Evolutionary conservation across 1,140 invertebrate genomes (phyloP).

Genomic region (Cydia pomonella): DNA sequence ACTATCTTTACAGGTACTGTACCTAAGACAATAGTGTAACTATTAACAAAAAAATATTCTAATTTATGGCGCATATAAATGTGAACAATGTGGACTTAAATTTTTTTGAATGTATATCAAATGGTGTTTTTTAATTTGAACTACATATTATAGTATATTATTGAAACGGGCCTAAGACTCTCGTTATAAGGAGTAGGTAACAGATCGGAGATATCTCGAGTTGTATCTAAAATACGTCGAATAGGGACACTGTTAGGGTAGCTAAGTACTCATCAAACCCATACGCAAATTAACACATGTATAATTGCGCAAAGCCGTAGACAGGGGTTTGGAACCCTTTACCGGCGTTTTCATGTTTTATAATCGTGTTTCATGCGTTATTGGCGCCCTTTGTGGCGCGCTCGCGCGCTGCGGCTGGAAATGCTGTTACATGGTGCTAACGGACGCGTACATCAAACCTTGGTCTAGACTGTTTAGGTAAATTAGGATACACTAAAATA

Average conservation of each 20-base stretch:
- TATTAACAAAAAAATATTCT: no score
- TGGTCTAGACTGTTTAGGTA: not conserved
- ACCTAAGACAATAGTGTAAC: no score
- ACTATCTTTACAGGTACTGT: no score
- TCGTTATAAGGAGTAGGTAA: no score
- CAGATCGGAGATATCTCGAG: not conserved
- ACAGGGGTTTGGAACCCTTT: constrained; percentile 62
- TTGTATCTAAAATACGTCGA: not conserved
- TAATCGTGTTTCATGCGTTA: constrained; percentile 80
- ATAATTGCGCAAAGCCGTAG: constrained; percentile 65
- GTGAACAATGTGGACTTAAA: no score
- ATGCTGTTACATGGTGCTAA: not conserved
- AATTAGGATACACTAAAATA: not conserved
- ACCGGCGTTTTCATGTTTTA: constrained; percentile 76
- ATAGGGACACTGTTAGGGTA: not conserved
- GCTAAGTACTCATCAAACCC: constrained; percentile 9
- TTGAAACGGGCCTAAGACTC: no score
- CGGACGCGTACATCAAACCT: not conserved
- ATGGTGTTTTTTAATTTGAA: no score
- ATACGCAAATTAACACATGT: constrained; percentile 70
- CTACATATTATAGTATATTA: no score
- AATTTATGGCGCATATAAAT: no score
- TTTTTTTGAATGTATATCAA: no score
- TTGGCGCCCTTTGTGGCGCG: constrained; percentile 68
- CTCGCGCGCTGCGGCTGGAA: constrained; percentile 41